Percentiles rank a stretch among this genome's conserved stretches.
Conservation (phyloP, 2,797 vertebrate genomes). For the Sebastes diaconus region DNA sequence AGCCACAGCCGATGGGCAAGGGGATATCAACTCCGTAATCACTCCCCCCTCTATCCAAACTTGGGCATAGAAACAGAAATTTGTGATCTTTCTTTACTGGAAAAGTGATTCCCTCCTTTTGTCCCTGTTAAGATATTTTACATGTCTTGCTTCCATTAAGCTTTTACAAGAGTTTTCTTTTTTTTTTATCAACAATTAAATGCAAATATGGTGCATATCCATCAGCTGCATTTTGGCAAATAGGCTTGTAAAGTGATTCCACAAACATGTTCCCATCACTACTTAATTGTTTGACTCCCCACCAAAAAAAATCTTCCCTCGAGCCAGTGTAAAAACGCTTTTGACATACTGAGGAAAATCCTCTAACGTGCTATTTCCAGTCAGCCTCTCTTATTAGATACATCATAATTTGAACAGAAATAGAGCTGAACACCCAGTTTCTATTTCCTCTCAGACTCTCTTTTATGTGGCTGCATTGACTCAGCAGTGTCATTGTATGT, state of each 20-base stretch:
- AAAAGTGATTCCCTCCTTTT: not conserved
- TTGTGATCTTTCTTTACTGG: not conserved
- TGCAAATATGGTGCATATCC: not conserved
- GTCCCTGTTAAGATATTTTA: not conserved
- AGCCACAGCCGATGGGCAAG: not conserved
- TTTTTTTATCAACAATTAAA: not conserved
- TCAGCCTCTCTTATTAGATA: slow-evolving; percentile 22
- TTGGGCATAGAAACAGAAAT: not conserved
- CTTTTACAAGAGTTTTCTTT: not conserved
- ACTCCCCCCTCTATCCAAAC: not conserved
- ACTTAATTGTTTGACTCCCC: not conserved
- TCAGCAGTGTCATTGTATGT: slow-evolving; percentile 2
- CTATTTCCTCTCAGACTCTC: slow-evolving; percentile 3
- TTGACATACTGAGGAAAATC: not conserved
- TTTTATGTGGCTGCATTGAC: slow-evolving; percentile 49
- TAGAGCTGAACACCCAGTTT: slow-evolving; percentile 28
- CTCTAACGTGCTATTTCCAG: slow-evolving; percentile 23
- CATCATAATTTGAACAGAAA: slow-evolving; percentile 43
- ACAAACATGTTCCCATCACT: not conserved
- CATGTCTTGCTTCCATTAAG: not conserved
- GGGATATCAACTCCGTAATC: not conserved
- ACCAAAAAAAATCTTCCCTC: not conserved
- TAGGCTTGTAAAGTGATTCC: not conserved
- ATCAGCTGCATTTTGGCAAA: not conserved
- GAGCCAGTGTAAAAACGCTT: not conserved